A percentile compares a stretch with the other conserved stretches of the same genome.
These are phyloP conservation scores for Amitus sp. DNA, from an alignment of 2,888 invertebrate genomes.

Conservation along the genomic window DNA sequence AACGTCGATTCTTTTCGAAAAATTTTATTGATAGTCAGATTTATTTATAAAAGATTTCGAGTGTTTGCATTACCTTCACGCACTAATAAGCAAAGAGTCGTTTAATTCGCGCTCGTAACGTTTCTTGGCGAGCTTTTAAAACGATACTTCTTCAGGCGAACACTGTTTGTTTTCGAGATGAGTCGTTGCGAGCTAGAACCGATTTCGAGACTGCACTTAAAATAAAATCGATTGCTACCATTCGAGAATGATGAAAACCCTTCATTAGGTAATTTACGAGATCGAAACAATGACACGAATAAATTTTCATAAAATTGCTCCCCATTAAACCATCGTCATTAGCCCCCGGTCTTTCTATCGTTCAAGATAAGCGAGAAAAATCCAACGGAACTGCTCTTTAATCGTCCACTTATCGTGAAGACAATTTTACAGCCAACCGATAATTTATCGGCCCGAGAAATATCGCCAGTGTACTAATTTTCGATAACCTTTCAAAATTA, in stretches of 20 bases:
- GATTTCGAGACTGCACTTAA: neutral
- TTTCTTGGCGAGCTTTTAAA: too few species aligned
- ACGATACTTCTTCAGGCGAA: too few species aligned
- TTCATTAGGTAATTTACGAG: neutral
- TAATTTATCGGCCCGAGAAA: too few species aligned
- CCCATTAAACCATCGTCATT: neutral
- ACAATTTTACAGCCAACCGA: neutral
- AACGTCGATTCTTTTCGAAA: too few species aligned
- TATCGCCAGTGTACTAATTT: neutral
- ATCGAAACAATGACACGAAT: neutral
- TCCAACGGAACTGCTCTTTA: neutral
- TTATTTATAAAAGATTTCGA: too few species aligned
- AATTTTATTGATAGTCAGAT: too few species aligned
- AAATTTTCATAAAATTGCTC: neutral
- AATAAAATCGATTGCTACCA: conserved; percentile 17
- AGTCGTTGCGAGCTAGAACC: conserved; percentile 2
- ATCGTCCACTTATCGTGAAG: neutral
- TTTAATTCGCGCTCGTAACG: too few species aligned
- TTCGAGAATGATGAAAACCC: neutral
- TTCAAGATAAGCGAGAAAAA: neutral
- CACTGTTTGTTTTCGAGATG: neutral
- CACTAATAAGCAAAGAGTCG: too few species aligned
- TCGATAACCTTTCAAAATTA: neutral
- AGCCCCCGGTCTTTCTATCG: neutral
- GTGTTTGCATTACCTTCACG: too few species aligned